phyloP scores from a whole-genome alignment of 2,113 vertebrate species.

The Malaclemys terrapin region DNA sequence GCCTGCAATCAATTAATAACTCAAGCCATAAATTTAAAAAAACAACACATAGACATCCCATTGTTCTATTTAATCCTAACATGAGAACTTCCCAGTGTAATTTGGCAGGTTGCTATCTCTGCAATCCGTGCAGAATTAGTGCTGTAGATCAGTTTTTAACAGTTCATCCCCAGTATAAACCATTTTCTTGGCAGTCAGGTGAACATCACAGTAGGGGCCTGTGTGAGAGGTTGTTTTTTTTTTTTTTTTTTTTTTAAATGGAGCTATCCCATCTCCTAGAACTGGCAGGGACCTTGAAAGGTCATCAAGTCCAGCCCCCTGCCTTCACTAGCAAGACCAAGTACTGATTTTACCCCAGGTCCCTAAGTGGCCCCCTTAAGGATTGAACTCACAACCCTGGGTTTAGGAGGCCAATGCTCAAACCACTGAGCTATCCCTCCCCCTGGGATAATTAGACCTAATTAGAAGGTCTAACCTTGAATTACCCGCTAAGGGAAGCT shows the following conservation, averaged over 20 bases:
- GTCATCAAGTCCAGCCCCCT: too few species aligned
- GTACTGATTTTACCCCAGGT: too few species aligned
- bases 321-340: too few species aligned
- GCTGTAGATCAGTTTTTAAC: constrained; percentile 52
- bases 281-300: too few species aligned
- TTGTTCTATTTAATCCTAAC: not conserved
- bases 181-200: constrained; percentile 57
- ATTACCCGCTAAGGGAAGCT: constrained; percentile 57
- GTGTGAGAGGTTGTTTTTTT: not conserved
- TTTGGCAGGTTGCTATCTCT: constrained; percentile 22
- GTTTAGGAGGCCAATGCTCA: too few species aligned
- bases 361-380: too few species aligned
- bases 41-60: not conserved
- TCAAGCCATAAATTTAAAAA: not conserved
- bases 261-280: too few species aligned
- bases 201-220: constrained; percentile 50
- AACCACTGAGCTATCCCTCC: too few species aligned
- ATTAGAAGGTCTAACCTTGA: constrained; percentile 66
- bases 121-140: constrained; percentile 19
- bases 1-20: constrained; percentile 55
- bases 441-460: too few species aligned
- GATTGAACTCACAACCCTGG: too few species aligned
- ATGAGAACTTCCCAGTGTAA: constrained; percentile 23
- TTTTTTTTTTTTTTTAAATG: too few species aligned
- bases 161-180: not conserved